Percentiles rank a stretch among this genome's conserved stretches.
These are phyloP conservation scores for Mustelus asterias DNA, from an alignment of 2,113 vertebrate genomes.

Conservation along the genomic window DNA sequence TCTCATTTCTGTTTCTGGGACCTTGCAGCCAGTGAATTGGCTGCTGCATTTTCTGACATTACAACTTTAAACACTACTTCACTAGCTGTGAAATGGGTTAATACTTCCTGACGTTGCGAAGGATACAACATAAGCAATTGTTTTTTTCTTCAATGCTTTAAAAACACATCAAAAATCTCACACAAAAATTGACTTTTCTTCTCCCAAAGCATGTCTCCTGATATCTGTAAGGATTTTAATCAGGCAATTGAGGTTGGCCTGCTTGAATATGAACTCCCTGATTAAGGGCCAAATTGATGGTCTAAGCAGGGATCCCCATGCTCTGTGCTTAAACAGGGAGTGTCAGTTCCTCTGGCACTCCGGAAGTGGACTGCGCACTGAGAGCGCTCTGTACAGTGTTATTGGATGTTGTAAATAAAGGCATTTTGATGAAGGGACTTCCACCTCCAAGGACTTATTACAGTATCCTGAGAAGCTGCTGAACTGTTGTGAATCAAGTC, in stretches of 20 bases:
- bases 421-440: too few relatives aligned
- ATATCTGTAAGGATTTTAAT: too few relatives aligned
- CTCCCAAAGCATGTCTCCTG: not conserved
- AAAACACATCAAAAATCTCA: not conserved
- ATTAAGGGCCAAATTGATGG: too few relatives aligned
- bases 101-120: not conserved
- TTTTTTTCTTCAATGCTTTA: not conserved
- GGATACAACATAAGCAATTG: not conserved
- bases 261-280: too few relatives aligned
- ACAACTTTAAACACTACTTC: not conserved
- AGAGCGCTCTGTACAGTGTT: too few relatives aligned
- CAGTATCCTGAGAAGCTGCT: not conserved
- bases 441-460: too few relatives aligned
- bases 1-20: not conserved
- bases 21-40: not conserved
- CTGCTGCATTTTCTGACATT: not conserved
- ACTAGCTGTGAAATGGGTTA: not conserved
- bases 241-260: too few relatives aligned
- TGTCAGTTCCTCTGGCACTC: too few relatives aligned
- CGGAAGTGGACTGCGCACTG: too few relatives aligned
- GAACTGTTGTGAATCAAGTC: not conserved
- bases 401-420: too few relatives aligned
- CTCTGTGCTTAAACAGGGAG: too few relatives aligned
- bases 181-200: not conserved
- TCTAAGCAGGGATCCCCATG: too few relatives aligned